Base-by-base conservation (phyloP, 2,113 vertebrate species). In the Amphiprion ocellaris region DNA sequence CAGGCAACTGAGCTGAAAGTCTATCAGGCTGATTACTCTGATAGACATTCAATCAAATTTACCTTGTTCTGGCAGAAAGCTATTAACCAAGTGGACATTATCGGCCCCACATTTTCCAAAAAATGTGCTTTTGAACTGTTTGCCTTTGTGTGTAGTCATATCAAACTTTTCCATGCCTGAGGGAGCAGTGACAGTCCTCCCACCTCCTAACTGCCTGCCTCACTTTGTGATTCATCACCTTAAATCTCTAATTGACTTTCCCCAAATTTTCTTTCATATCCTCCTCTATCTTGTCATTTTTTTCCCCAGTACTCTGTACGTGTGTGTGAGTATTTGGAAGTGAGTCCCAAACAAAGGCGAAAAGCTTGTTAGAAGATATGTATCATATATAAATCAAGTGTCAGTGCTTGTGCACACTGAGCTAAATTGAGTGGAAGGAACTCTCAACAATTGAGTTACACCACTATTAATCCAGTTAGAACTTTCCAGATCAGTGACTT, bases 401-500 rank as follows among this genome's bases (percentile, higher is more conserved):
- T 86, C 82, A 76, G 14, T 23, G 64, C 44, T 72, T 82, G 73
- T 82, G 62, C 80, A 89, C 77, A 81, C 47, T 61, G 66, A 75
- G 71, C 72, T 90, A 86, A 92, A 91, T 89, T 84, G 77, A 92
- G 74, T 83, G 81, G 82, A 91, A 87, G 74, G 71, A 63, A 68
- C 72, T 74, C 77, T 59, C 39, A 54, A 74, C 80, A 92, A 91
- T 84, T 73, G 79, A 91, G 82, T 84, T 92, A 81, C 69, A 58
- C 52, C 69, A 77, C 69, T 70, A 90, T 90, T 87, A 90, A 87
- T 91, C 80, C 81, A 86, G 59, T 91, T 87, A 84, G 76, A 93
- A 92, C 79, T 90, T 90, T 93, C 66, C 81, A 83, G 83, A 90
- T 88, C 78, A 86, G 61, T 84, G 84, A 65, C 54, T 90, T 84